A percentile compares a stretch with the other conserved stretches of the same genome.
These are phyloP conservation scores for Chaetophractus vellerosus DNA, from an alignment of 2,797 vertebrate genomes.

Conservation along the genomic window DNA sequence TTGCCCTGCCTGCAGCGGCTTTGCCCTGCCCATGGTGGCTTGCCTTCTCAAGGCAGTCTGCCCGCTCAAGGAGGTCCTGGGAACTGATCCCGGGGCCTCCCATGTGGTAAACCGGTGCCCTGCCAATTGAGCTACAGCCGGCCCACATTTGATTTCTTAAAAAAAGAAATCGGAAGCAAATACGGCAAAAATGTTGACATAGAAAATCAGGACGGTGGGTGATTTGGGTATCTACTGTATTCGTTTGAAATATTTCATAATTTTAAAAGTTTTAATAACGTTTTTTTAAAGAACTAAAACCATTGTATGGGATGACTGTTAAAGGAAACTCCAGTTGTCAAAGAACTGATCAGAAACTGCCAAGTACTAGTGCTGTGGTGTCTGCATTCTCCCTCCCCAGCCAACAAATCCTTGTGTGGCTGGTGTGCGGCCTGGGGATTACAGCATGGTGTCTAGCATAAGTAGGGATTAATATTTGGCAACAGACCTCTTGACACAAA, in stretches of 20 bases:
- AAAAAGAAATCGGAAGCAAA: slow-evolving; percentile 43
- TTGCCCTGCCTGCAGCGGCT: no score
- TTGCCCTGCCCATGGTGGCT: no score
- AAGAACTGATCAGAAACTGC: neutral
- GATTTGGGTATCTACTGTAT: neutral
- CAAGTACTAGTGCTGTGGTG: neutral
- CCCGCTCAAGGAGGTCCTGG: no score
- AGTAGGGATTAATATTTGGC: neutral
- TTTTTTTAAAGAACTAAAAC: slow-evolving; percentile 21
- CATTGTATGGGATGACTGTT: neutral
- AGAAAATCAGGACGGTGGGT: slow-evolving; percentile 12
- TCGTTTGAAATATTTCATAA: slow-evolving; percentile 48
- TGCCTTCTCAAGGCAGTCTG: no score
- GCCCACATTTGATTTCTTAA: slow-evolving; percentile 9
- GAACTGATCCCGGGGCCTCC: no score
- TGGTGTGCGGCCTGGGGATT: neutral
- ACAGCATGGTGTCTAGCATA: fast-evolving
- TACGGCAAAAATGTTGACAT: neutral
- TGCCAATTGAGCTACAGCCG: no score
- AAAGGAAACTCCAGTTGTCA: neutral
- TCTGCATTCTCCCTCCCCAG: neutral
- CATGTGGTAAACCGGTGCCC: no score
- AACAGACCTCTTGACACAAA: neutral
- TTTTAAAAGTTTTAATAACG: neutral
- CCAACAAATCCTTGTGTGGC: neutral